Base-by-base conservation (phyloP, 2,888 invertebrate genomes). In the Therioaphis trifolii region DNA sequence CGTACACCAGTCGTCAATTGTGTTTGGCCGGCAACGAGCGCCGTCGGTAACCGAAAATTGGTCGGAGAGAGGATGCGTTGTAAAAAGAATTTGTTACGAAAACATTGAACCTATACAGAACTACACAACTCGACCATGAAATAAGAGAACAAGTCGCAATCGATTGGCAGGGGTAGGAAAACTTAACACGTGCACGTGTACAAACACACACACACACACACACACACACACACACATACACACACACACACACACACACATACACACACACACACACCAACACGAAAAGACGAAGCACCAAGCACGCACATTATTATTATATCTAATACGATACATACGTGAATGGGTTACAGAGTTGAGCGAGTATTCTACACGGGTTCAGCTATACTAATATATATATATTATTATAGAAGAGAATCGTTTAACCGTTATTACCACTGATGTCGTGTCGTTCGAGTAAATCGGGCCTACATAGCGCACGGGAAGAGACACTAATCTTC, bases 21-120 rank as follows among this genome's bases (percentile, higher is more conserved):
- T 61, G 75, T 75, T 75, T 27, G n/a, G 61, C 75, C 61, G 58
- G 43, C 75, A 61, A 61, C 61, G 61, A 75, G 58, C 75, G 29
- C 43, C n/a, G 27, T 63, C 63, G 21, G 18, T 7, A n/a, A 4
- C 61, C 55, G 21, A n/a, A 9, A 24, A 58, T 1, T 21, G 7
- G 29, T 15, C 11, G n/a, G 40, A 35, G n/a, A 63, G 1, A 3
- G 21, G 12, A n/a, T 14, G 43, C 14, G 15, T 12, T 35, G 12
- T 24, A 11, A 1, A 43, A 40, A 24, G 46, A 46, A 49, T 76
- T 76, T 63, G n/a, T 46, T 46, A 12, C 61, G n/a, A 27, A n/a
- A 43, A n/a, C n/a, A n/a, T n/a, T n/a, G n/a, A n/a, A 76, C 76
- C 4, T 3, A 0, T 5, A 1, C 12, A 1, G 46, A 1, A 29